Conservation (phyloP, 1,140 invertebrate species). For the Meteorus sp. region DNA sequence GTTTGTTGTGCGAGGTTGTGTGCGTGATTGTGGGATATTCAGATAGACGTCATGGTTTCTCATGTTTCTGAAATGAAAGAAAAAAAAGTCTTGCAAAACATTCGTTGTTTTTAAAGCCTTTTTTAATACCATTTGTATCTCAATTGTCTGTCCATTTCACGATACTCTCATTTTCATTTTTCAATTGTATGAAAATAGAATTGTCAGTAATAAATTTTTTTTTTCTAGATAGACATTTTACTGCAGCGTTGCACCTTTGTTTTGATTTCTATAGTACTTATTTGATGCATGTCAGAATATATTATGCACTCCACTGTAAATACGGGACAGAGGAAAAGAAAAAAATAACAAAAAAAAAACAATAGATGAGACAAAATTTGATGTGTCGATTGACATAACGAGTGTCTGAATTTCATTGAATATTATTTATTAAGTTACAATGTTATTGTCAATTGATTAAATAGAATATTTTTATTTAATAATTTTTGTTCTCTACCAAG, state of each 20-base stretch:
- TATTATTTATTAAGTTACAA: no score
- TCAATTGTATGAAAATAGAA: neutral
- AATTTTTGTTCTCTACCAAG: slow-evolving; percentile 30
- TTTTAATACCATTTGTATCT: no score
- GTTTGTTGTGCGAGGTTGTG: slow-evolving; percentile 11
- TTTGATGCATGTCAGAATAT: slow-evolving; percentile 41
- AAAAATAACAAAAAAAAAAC: no score
- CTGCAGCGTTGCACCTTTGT: no score
- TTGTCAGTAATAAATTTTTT: neutral
- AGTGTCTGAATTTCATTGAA: slow-evolving; percentile 34
- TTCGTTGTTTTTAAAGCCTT: no score
- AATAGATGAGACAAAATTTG: no score
- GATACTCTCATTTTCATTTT: neutral
- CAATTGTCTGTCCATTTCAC: neutral
- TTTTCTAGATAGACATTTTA: slow-evolving; percentile 2
- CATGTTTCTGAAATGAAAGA: slow-evolving; percentile 42
- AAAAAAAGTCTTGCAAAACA: no score
- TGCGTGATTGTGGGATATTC: slow-evolving; percentile 25
- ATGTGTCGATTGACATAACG: slow-evolving; percentile 23
- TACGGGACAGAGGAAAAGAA: no score
- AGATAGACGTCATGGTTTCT: slow-evolving; percentile 48
- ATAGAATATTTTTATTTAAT: neutral
- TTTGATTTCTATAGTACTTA: slow-evolving; percentile 39
- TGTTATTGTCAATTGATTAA: neutral
- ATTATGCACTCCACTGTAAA: slow-evolving; percentile 30